Base-by-base conservation (phyloP, 2,888 invertebrate genomes). In the Agrotis segetum region DNA sequence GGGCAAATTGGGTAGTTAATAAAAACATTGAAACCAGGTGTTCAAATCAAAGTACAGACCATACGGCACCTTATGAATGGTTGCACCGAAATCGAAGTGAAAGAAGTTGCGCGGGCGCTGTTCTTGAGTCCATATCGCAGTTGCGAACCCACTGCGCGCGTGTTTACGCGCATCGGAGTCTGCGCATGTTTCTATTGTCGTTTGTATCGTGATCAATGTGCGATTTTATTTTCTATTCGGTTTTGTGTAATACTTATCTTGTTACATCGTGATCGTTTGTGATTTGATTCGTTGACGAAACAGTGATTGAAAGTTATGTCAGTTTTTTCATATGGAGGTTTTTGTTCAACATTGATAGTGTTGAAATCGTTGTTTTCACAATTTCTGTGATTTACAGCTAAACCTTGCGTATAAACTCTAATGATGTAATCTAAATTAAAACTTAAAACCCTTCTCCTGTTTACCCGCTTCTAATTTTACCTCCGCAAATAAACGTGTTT, bases 141-240 rank as follows among this genome's bases (percentile, higher is more conserved):
- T 94, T 91, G 91, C 90, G 88, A 90, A 90, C 88, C 84, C 86
- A 87, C 92, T 91, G 86, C 90, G 91, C 90, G 93, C 87, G 87
- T 87, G 92, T 90, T 85, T 86, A 90, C 92, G 90, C 94, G 92
- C 91, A 93, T 88, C 87, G 85, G 86, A 89, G 73, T 80, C 74
- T 70, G 77, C 83, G 77, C 83, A 79, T 77, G 77, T 74, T 60
- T 59, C 67, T 72, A 78, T 78, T 77, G 81, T 75, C 61, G 81
- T 81, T 74, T 77, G 84, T 80, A 75, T 72, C 62, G 71, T 71
- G 77, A 74, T 84, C 77, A 79, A 67, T 84, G 83, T 80, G 73
- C 53, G 67, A 79, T 82, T 77, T 77, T 78, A 60, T 68, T 77
- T 67, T 73, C 64, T 79, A 61, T 61, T 74, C 60, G 13, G 68